Evolutionary conservation across 2,888 invertebrate genomes (phyloP).

Genomic region (Cybosia mesomella): DNA sequence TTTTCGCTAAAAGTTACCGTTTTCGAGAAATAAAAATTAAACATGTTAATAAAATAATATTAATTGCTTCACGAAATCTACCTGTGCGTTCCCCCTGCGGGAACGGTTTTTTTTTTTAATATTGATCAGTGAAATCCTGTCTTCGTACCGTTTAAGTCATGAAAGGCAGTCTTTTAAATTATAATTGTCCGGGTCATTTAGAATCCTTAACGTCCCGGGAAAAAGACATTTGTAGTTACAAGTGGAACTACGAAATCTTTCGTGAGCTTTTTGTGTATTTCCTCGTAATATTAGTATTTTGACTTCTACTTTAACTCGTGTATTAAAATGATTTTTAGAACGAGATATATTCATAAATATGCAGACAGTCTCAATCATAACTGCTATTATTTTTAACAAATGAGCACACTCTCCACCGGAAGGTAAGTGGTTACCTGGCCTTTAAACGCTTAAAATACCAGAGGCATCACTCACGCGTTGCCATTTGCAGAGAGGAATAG

Average conservation of each 20-base stretch:
- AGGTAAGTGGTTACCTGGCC: not conserved
- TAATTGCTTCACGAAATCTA: too few species aligned
- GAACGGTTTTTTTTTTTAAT: too few species aligned
- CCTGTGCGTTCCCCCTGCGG: too few species aligned
- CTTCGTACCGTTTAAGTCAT: conserved; percentile 28
- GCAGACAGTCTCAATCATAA: not conserved
- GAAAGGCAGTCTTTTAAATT: conserved; percentile 29
- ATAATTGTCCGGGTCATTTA: conserved; percentile 44
- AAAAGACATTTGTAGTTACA: conserved; percentile 3
- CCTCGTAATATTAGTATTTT: conserved; percentile 30
- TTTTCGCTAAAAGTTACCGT: too few species aligned
- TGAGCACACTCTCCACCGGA: not conserved
- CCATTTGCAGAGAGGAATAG: not conserved
- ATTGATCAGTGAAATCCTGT: conserved; percentile 38
- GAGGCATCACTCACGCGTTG: not conserved
- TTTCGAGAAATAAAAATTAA: too few species aligned
- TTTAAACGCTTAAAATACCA: not conserved
- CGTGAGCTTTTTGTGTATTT: conserved; percentile 23
- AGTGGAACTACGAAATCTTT: conserved; percentile 35
- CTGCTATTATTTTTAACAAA: not conserved
- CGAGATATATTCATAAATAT: not conserved
- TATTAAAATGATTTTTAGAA: conserved; percentile 18
- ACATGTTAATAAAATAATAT: too few species aligned
- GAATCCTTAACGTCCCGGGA: conserved; percentile 13
- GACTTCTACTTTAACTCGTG: conserved; percentile 38